These are phyloP conservation scores for Drosophila melanosoma DNA, from an alignment of 2,888 invertebrate species.

Conservation along the genomic window DNA sequence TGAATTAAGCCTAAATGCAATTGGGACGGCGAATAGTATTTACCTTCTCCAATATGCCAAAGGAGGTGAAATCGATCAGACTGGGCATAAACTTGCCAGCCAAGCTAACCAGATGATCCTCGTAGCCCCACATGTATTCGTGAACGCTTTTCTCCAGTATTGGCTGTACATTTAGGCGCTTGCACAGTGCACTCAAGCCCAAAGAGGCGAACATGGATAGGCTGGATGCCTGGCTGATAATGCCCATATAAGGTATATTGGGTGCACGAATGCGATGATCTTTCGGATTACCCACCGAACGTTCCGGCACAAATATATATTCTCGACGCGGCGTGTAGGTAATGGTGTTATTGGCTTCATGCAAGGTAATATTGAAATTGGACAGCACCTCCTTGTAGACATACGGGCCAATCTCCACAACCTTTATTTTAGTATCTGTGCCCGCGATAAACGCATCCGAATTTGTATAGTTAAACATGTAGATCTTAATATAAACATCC, in stretches of 20 bases:
- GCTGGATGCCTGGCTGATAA: constrained; percentile 80
- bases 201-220: constrained; percentile 86
- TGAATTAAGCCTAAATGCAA: constrained; percentile 2
- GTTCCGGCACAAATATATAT: constrained; percentile 87
- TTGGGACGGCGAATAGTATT: constrained; percentile 1
- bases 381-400: constrained; percentile 91
- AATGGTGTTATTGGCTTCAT: constrained; percentile 88
- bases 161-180: constrained; percentile 87
- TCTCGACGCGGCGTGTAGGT: constrained; percentile 87
- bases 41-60: constrained; percentile 93
- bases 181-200: constrained; percentile 87
- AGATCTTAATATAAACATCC: constrained; percentile 88
- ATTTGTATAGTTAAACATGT: constrained; percentile 93
- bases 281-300: constrained; percentile 88
- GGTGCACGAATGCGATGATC: constrained; percentile 88
- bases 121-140: constrained; percentile 93
- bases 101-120: constrained; percentile 89
- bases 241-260: constrained; percentile 89
- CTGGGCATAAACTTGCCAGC: constrained; percentile 90
- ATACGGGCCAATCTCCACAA: constrained; percentile 92
- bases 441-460: constrained; percentile 88
- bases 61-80: constrained; percentile 92
- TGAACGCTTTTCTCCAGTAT: constrained; percentile 88
- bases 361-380: constrained; percentile 88
- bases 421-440: constrained; percentile 87